These are phyloP conservation scores for Oryzias celebensis DNA, from an alignment of 2,113 vertebrate species.

Conservation along the genomic window DNA sequence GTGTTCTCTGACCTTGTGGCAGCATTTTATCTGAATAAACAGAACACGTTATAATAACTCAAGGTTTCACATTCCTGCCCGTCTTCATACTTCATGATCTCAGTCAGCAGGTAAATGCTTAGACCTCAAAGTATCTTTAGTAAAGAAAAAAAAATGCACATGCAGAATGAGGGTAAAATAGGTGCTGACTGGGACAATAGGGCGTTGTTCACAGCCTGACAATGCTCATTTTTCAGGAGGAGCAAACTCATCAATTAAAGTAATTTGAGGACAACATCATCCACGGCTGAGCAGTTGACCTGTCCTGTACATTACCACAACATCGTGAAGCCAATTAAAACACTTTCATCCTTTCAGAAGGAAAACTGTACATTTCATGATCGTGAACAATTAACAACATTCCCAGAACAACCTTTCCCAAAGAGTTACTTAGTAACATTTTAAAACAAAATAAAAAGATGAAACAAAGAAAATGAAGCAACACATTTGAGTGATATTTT, in stretches of 20 bases:
- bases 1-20: no score
- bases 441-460: neutral
- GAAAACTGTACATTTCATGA: conserved; percentile 27
- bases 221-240: conserved; percentile 65
- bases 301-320: conserved; percentile 41
- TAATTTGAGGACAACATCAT: conserved; percentile 63
- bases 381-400: conserved; percentile 4
- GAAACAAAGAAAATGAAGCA: neutral
- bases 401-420: conserved; percentile 1
- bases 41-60: neutral
- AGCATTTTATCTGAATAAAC: no score
- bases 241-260: conserved; percentile 63
- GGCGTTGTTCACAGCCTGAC: conserved; percentile 58
- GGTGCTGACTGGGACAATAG: conserved; percentile 51
- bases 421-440: conserved; percentile 10
- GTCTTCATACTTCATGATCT: neutral
- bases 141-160: conserved; percentile 23
- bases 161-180: conserved; percentile 42
- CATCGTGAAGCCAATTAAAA: conserved; percentile 55
- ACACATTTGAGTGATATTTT: conserved; percentile 10
- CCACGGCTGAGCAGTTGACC: conserved; percentile 56
- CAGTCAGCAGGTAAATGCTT: conserved; percentile 13
- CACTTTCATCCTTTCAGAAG: conserved; percentile 34
- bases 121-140: conserved; percentile 16
- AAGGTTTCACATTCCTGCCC: conserved; percentile 10